Evolutionary conservation across 2,888 invertebrate genomes (phyloP), one percentile per base, ranked within the genome.

Genomic region (Tipula confusa): DNA sequence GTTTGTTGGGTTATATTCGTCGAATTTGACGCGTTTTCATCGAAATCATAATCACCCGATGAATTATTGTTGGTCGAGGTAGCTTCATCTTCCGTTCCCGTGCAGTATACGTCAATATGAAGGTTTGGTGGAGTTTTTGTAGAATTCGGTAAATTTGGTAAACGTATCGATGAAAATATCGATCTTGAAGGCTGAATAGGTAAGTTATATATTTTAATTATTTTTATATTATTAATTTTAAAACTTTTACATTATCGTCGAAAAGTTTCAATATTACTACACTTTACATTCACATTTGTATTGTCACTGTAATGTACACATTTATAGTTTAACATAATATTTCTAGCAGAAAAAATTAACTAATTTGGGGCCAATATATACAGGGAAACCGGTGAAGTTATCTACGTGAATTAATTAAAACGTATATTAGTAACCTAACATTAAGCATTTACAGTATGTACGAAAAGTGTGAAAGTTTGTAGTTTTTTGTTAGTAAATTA

Each of bases 31-130:
- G 81, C 83, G 31, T 82, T 79, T 89, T 86, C 82, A 13, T n/a
- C 84, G 43, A 79, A 85, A 85, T 88, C 87, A 1, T 86, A 89
- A 86, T 88, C 88, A 85, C 86, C 89, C 85, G 86, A 86, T 28
- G 83, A 83, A 80, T 80, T 80, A 80, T 80, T 80, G 80, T 80
- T 80, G 15, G 85, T 87, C 48, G 87, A 86, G 85, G 91, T 91
- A 0, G 88, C 89, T 31, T 88, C 89, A 28, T 88, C 90, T 84
- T 90, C 90, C 0, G 94, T 93, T 1, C 93, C 94, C 0, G 94
- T 94, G 87, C 94, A 94, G 86, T 94, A 94, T 2, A 94, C 94
- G 88, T 94, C 94, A 83, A 94, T 94, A 87, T 94, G 94, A 31
- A 94, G 93, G 0, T 94, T 94, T 84, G 94, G 91, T 11, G 93